Evolutionary conservation across 2,888 invertebrate genomes (phyloP).

Genomic region (Rhingia campestris): DNA sequence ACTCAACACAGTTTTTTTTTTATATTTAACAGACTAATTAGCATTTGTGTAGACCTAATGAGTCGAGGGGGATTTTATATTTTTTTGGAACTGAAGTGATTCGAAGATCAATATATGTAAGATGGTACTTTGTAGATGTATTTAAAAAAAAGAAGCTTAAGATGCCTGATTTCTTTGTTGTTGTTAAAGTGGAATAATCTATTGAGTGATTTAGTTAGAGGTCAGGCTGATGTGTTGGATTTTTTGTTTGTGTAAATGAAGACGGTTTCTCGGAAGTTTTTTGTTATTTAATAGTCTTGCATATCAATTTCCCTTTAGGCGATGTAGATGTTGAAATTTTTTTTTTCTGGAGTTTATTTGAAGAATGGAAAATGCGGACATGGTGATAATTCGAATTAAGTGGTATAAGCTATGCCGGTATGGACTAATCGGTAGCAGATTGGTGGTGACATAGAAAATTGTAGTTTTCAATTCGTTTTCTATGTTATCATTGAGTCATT

Average conservation of each 20-base stretch:
- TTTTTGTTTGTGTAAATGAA: neutral
- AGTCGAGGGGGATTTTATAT: conserved; percentile 9
- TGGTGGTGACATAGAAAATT: too few relatives aligned
- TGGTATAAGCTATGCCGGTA: neutral
- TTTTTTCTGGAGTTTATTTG: neutral
- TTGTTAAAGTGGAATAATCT: conserved; percentile 23
- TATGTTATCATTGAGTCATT: neutral
- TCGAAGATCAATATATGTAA: conserved; percentile 8
- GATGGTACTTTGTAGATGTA: conserved; percentile 9
- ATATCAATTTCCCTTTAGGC: conserved; percentile 1
- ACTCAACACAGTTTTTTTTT: neutral
- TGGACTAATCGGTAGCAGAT: too few relatives aligned
- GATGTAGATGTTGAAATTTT: neutral
- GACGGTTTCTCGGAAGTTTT: neutral
- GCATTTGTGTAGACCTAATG: conserved; percentile 29
- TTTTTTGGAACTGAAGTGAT: conserved; percentile 6
- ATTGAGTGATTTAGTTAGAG: conserved; percentile 22
- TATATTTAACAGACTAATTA: conserved; percentile 15
- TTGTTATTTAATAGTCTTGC: conserved; percentile 11
- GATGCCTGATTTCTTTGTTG: conserved; percentile 17
- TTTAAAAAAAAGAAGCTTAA: neutral
- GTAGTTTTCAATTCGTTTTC: too few relatives aligned
- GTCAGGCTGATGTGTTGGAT: conserved; percentile 21
- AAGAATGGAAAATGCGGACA: neutral
- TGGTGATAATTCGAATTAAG: conserved; percentile 1